phyloP scores from a whole-genome alignment of 2,113 vertebrate genomes.

The Benitochromis conjunctus region DNA sequence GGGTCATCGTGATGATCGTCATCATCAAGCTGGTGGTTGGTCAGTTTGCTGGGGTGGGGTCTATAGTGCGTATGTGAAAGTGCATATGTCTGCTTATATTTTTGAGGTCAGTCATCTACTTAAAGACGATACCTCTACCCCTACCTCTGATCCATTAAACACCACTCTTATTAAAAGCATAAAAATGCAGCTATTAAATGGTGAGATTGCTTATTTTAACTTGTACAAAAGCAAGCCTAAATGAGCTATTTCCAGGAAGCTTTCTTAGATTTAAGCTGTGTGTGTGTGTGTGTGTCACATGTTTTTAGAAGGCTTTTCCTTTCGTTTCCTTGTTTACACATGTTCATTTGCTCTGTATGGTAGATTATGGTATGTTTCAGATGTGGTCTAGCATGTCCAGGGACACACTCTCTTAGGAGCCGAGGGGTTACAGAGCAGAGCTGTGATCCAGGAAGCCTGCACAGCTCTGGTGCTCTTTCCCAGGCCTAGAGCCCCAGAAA shows the following conservation, averaged over 20 bases:
- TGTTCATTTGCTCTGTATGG: background rate
- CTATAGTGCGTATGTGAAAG: background rate
- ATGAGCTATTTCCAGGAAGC: background rate
- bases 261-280: background rate
- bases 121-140: background rate
- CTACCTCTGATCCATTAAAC: background rate
- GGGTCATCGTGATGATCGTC: too few species aligned
- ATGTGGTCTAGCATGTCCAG: slow-evolving; percentile 35
- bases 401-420: slow-evolving; percentile 36
- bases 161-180: background rate
- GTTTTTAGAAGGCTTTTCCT: background rate
- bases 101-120: background rate
- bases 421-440: slow-evolving; percentile 39
- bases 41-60: background rate
- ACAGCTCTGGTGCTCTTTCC: slow-evolving; percentile 59
- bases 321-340: slow-evolving; percentile 31
- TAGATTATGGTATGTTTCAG: slow-evolving; percentile 34
- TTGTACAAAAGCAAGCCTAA: background rate
- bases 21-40: background rate
- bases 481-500: slow-evolving; percentile 66
- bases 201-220: background rate
- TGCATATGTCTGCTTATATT: background rate
- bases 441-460: slow-evolving; percentile 37
- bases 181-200: background rate
- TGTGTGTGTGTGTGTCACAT: background rate